These are phyloP conservation scores for Diglossa cyanea DNA, from an alignment of 2,797 vertebrate genomes.

Conservation along the genomic window DNA sequence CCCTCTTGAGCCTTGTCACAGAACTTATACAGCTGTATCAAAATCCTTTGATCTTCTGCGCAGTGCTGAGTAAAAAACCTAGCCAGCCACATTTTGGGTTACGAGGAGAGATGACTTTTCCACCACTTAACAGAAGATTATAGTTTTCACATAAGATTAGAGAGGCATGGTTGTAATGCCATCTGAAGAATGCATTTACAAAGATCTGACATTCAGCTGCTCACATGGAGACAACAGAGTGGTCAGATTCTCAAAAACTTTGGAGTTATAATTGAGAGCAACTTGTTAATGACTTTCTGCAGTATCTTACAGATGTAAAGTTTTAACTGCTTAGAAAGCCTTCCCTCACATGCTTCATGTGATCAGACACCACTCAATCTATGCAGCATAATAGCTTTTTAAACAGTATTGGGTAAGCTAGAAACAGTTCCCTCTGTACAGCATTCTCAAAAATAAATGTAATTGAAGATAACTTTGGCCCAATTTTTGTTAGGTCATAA, in stretches of 20 bases:
- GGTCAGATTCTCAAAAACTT: neutral
- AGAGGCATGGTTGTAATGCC: neutral
- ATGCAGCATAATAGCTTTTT: neutral
- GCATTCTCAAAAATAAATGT: neutral
- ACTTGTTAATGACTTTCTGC: neutral
- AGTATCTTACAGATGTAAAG: neutral
- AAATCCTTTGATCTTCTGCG: neutral
- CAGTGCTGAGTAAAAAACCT: neutral
- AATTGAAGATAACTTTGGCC: neutral
- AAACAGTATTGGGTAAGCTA: neutral
- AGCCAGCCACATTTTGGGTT: neutral
- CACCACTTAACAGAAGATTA: neutral
- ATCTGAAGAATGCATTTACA: neutral
- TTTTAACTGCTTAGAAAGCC: neutral
- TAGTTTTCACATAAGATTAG: neutral
- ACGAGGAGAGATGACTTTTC: neutral
- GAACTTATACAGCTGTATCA: neutral
- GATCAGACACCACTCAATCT: neutral
- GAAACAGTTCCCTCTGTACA: neutral
- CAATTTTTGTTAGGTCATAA: neutral
- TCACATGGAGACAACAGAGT: neutral
- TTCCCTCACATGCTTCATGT: neutral
- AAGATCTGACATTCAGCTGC: neutral
- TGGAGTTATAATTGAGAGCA: neutral
- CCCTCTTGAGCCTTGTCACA: neutral